Conservation (phyloP, 2,113 vertebrate genomes). For the Lycocorax pyrrhopterus region DNA sequence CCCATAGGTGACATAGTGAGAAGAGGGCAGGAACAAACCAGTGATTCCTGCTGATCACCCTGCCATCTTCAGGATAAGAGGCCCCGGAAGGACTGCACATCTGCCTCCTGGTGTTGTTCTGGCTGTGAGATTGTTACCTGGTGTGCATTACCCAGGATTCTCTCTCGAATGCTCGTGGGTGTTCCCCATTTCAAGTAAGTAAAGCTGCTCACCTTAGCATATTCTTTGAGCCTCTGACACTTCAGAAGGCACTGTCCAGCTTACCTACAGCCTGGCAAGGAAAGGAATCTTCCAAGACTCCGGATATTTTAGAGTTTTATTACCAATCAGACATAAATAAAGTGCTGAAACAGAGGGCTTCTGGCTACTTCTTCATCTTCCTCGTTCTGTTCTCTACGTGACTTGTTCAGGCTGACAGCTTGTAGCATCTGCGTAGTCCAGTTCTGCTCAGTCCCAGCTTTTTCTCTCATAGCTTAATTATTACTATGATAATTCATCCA, state of each 20-base stretch:
- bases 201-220: rapidly evolving
- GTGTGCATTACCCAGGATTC: rapidly evolving
- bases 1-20: background rate
- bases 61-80: background rate
- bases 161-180: rapidly evolving
- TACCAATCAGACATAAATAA: rapidly evolving
- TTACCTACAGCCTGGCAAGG: background rate
- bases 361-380: too few relatives aligned
- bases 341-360: rapidly evolving
- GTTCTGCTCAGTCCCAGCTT: background rate
- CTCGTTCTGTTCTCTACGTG: rapidly evolving
- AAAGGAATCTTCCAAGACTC: rapidly evolving
- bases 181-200: rapidly evolving
- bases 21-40: rapidly evolving
- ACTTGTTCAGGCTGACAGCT: too few relatives aligned
- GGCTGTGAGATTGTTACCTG: background rate
- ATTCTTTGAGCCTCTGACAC: too few relatives aligned
- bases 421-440: rapidly evolving
- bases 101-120: background rate
- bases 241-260: background rate
- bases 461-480: rapidly evolving
- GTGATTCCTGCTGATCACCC: background rate
- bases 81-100: rapidly evolving
- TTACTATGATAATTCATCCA: rapidly evolving
- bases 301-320: background rate